These are phyloP conservation scores for Pollenia angustigena DNA, from an alignment of 2,888 invertebrate genomes.

Conservation along the genomic window DNA sequence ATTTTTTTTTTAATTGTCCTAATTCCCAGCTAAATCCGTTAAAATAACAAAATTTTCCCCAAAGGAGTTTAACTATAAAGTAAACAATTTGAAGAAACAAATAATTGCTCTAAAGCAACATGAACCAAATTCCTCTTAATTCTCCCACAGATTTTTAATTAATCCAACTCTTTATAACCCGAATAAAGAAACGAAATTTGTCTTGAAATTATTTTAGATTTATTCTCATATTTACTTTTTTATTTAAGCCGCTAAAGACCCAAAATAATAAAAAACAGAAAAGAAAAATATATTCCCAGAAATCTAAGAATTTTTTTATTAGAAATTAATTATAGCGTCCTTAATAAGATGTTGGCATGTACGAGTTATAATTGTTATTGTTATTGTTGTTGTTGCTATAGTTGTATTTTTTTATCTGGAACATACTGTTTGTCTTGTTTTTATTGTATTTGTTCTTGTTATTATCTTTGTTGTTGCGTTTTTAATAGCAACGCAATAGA, in stretches of 20 bases:
- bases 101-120: neutral
- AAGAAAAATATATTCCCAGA: conserved; percentile 56
- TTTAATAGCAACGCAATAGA: conserved; percentile 69
- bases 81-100: neutral
- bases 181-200: conserved; percentile 13
- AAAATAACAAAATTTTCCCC: neutral
- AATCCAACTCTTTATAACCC: conserved; percentile 18
- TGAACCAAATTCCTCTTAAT: conserved; percentile 1
- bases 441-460: conserved; percentile 44
- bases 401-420: conserved; percentile 55
- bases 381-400: neutral
- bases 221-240: conserved; percentile 36
- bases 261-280: conserved; percentile 17
- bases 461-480: conserved; percentile 45
- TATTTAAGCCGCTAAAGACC: conserved; percentile 46
- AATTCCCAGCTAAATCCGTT: neutral
- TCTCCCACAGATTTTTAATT: conserved; percentile 21
- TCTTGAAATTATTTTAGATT: conserved; percentile 24
- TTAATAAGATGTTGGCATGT: conserved; percentile 55
- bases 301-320: conserved; percentile 62
- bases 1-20: too few relatives aligned
- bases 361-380: conserved; percentile 25
- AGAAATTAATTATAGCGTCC: conserved; percentile 65
- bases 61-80: neutral
- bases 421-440: conserved; percentile 59